These are phyloP conservation scores for Halichoeres trimaculatus DNA, from an alignment of 2,113 vertebrate genomes.

Conservation along the genomic window DNA sequence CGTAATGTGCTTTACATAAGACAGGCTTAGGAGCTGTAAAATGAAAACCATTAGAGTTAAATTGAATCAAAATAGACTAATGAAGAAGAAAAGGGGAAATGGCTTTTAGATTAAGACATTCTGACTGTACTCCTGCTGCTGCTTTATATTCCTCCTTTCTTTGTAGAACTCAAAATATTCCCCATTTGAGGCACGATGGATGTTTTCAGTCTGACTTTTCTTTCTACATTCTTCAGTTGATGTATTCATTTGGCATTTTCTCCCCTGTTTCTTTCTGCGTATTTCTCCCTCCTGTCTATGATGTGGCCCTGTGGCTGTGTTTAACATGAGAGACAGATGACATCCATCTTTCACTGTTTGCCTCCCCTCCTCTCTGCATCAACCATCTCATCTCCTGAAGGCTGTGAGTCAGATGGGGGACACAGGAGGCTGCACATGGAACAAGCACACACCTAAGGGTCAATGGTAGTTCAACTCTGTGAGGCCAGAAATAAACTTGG, in stretches of 20 bases:
- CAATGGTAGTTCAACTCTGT: conserved; percentile 70
- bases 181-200: not conserved
- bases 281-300: conserved; percentile 12
- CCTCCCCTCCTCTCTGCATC: conserved; percentile 35
- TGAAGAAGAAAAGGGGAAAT: not conserved
- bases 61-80: not conserved
- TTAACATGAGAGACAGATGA: conserved; percentile 46
- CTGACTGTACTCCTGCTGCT: not conserved
- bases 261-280: not conserved
- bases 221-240: not conserved
- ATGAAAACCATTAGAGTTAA: not conserved
- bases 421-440: conserved; percentile 57
- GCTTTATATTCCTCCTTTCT: not conserved
- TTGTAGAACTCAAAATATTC: not conserved
- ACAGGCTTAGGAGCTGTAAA: not conserved
- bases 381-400: conserved; percentile 49
- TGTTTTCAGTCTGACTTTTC: not conserved
- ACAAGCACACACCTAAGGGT: conserved; percentile 64
- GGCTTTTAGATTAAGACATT: not conserved
- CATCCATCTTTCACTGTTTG: conserved; percentile 62
- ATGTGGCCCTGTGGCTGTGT: conserved; percentile 16
- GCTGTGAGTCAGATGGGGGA: conserved; percentile 64
- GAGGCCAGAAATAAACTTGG: conserved; percentile 67
- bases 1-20: not conserved
- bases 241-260: not conserved